phyloP scores from a whole-genome alignment of 2,888 invertebrate species.

The Apamea epomidion region DNA sequence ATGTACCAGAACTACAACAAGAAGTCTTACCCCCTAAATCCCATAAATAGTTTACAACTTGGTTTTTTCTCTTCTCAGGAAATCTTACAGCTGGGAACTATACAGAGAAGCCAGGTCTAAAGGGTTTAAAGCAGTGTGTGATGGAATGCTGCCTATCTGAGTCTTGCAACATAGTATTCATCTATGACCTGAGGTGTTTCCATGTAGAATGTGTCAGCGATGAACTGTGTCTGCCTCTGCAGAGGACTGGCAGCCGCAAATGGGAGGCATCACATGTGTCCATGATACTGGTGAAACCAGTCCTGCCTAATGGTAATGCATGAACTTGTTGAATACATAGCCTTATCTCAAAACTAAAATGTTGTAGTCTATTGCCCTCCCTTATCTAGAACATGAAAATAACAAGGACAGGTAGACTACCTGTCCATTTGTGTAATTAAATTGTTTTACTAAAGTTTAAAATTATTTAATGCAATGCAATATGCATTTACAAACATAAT shows the following conservation, averaged over 20 bases:
- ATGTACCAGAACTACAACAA: not conserved
- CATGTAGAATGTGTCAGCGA: conserved; percentile 94
- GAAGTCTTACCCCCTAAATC: not conserved
- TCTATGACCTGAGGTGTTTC: conserved; percentile 94
- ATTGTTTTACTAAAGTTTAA: not conserved
- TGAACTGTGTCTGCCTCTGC: conserved; percentile 93
- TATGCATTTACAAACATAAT: not conserved
- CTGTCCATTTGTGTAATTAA: too few relatives aligned
- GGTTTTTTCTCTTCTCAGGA: conserved; percentile 71
- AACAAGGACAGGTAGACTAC: not conserved
- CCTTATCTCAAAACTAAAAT: not conserved
- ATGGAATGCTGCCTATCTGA: conserved; percentile 92
- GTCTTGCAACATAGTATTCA: conserved; percentile 95
- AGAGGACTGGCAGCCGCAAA: conserved; percentile 87
- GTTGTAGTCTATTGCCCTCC: not conserved
- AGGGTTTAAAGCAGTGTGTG: conserved; percentile 92
- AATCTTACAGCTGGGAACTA: conserved; percentile 91
- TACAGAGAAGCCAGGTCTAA: conserved; percentile 88
- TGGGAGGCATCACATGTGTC: conserved; percentile 92
- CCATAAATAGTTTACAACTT: not conserved
- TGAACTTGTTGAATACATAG: not conserved
- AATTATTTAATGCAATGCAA: not conserved
- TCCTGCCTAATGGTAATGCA: conserved; percentile 88
- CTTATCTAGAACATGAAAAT: not conserved
- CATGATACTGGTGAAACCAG: conserved; percentile 95